Evolutionary conservation across 2,888 invertebrate species (phyloP).

Genomic region (Apamea epomidion): DNA sequence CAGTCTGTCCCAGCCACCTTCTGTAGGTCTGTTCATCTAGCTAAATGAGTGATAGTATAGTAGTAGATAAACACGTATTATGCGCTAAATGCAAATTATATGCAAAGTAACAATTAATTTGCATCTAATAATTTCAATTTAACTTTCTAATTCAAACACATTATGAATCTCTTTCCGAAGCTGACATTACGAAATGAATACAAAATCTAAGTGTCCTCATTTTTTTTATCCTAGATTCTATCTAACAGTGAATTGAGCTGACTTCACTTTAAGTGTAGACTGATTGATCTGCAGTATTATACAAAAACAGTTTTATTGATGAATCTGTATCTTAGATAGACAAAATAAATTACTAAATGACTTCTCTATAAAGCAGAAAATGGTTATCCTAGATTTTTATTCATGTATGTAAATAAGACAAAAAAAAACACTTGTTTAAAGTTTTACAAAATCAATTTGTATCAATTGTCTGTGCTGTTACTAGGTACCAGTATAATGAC

Average conservation of each 20-base stretch:
- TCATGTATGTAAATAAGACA: neutral
- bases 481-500: neutral
- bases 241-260: neutral
- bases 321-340: neutral
- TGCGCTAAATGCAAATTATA: neutral
- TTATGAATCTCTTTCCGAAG: neutral
- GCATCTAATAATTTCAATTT: neutral
- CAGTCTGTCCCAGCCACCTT: no score
- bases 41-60: no score
- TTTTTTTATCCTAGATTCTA: constrained; percentile 11
- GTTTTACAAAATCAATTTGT: neutral
- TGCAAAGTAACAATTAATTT: neutral
- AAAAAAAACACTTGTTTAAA: neutral
- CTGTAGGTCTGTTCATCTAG: no score
- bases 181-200: neutral
- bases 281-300: constrained; percentile 1
- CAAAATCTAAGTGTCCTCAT: neutral
- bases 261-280: neutral
- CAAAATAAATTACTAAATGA: neutral
- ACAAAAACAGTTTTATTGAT: constrained; percentile 5
- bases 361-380: neutral
- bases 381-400: neutral
- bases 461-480: neutral
- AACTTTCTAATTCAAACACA: constrained; percentile 12
- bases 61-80: neutral